phyloP scores from a whole-genome alignment of 2,888 invertebrate species.

The Cephus pulcher region DNA sequence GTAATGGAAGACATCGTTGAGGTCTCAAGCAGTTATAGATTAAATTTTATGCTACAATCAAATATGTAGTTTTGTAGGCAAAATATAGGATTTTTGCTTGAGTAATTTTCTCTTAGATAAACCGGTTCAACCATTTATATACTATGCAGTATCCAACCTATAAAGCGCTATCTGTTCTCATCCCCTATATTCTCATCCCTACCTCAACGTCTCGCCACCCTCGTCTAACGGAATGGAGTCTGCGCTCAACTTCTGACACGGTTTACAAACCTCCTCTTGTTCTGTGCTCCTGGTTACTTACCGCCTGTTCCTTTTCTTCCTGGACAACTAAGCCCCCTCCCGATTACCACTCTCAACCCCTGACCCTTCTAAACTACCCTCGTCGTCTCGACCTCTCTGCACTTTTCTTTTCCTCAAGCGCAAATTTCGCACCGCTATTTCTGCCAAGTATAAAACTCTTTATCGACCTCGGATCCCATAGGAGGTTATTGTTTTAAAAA shows the following conservation, averaged over 20 bases:
- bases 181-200: neutral
- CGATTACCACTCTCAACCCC: neutral
- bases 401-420: neutral
- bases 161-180: neutral
- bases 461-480: neutral
- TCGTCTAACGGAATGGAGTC: constrained; percentile 30
- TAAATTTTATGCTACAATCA: no score
- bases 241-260: constrained; percentile 45
- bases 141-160: neutral
- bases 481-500: neutral
- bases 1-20: no score
- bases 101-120: neutral
- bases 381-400: no score
- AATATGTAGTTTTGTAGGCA: neutral
- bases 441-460: neutral
- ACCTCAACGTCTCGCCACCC: neutral
- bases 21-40: no score
- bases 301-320: constrained; percentile 58
- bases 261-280: constrained; percentile 37
- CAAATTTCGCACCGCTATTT: neutral
- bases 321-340: neutral
- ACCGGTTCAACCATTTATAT: no score
- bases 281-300: constrained; percentile 53
- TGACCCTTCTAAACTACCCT: neutral
- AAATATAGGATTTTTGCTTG: neutral